Conservation (phyloP, 2,113 vertebrate species). For the Microcebus ravelobensis region DNA sequence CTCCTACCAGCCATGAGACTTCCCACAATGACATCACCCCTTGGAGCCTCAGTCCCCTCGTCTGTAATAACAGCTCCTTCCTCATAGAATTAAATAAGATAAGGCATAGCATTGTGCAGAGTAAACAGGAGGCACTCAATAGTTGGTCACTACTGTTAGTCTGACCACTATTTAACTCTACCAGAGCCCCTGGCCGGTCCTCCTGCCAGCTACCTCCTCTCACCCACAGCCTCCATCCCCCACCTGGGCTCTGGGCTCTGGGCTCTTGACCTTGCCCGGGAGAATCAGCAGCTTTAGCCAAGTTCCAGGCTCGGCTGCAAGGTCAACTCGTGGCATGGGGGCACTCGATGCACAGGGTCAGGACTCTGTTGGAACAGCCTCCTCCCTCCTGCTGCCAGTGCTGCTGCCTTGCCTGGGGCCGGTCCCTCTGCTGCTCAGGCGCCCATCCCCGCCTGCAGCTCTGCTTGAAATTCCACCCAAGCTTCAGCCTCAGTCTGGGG, state of each 20-base stretch:
- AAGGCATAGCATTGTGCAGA: background rate
- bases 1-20: background rate
- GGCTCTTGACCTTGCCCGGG: background rate
- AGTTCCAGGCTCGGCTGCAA: background rate
- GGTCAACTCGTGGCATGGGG: background rate
- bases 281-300: background rate
- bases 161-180: background rate
- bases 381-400: background rate
- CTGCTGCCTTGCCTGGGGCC: background rate
- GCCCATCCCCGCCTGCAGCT: background rate
- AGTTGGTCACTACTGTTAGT: too few relatives aligned
- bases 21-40: background rate
- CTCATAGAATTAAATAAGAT: background rate
- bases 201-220: background rate
- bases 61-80: background rate
- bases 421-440: rapidly evolving
- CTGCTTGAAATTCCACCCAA: background rate
- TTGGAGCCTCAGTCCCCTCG: background rate
- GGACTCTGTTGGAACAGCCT: background rate
- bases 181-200: background rate
- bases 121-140: background rate
- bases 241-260: background rate
- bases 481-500: background rate
- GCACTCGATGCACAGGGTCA: rapidly evolving
- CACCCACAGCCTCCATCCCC: too few relatives aligned